Base-by-base conservation (phyloP, 2,797 vertebrate species). In the Miichthys miiuy region DNA sequence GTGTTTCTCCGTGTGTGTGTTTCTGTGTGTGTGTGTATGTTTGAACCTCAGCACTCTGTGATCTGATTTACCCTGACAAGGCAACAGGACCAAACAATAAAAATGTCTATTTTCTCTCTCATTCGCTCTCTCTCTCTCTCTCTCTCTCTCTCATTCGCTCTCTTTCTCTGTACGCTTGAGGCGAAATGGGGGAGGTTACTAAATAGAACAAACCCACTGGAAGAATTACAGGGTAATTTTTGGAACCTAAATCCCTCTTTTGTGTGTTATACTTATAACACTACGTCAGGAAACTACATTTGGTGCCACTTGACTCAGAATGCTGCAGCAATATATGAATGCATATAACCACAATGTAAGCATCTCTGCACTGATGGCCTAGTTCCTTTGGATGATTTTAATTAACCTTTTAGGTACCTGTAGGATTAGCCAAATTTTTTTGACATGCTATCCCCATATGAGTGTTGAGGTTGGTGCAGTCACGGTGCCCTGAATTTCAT, bases 31-130 rank as follows among this genome's bases (percentile, higher is more conserved):
- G 23, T 57, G 67, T 55, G 71, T 85, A 76, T 63, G 66, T 85
- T 67, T 83, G 46, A 80, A 77, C 65, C 68, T 89, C 75, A 23
- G 70, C 51, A 66, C 44, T 16, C 61, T 68, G 70, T 90, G 92
- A 93, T 90, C 63, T 92, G 85, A 94, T 92, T 82, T 68, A 77
- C 44, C 63, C 84, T 88, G 92, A 93, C 90, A 90, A 74, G 79
- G 72, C 80, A 90, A 90, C 84, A 86, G 77, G 80, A 84, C 88
- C 8, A 17, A 88, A 91, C 83, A 90, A 93, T 90, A 89, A 86
- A 93, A 90, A 92, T 80, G 80, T 87, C 79, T 87, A 88, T 91
- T 91, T 85, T 87, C 64, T 75, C 76, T 79, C 81, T 72, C 66
- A n/a, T n/a, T 75, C 63, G 27, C 55, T 50, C 57, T 18, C 25